Evolutionary conservation across 2,888 invertebrate genomes (phyloP).

Genomic region (Crossocerus cetratus): DNA sequence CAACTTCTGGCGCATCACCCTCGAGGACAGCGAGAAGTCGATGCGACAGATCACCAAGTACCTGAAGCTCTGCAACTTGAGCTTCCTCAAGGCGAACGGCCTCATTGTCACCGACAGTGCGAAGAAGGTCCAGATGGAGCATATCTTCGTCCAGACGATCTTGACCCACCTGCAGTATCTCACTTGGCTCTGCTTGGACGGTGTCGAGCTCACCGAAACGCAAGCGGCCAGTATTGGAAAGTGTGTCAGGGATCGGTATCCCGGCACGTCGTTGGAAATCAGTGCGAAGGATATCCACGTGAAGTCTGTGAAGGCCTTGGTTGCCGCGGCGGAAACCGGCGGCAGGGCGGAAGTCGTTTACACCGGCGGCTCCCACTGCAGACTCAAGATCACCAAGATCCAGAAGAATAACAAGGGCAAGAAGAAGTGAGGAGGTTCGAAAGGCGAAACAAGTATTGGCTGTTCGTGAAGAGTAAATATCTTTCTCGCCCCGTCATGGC

Average conservation of each 20-base stretch:
- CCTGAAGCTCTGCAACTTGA: conserved; percentile 72
- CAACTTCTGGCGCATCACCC: conserved; percentile 73
- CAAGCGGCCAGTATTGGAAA: conserved; percentile 73
- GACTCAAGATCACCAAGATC: conserved; percentile 68
- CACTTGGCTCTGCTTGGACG: conserved; percentile 74
- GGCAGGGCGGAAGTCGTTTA: conserved; percentile 73
- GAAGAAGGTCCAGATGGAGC: conserved; percentile 73
- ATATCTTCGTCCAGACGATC: conserved; percentile 72
- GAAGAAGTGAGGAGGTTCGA: conserved; percentile 58
- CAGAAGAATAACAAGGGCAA: conserved; percentile 66
- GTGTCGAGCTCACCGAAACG: conserved; percentile 69
- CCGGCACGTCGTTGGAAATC: conserved; percentile 71
- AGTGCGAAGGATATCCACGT: conserved; percentile 74
- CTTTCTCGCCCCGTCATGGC: conserved; percentile 1
- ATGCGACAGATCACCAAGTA: conserved; percentile 72
- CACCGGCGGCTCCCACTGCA: conserved; percentile 71
- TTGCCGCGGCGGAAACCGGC: conserved; percentile 72
- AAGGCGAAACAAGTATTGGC: conserved; percentile 1
- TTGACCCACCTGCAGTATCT: conserved; percentile 71
- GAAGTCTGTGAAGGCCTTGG: conserved; percentile 72
- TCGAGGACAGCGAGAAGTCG: conserved; percentile 73
- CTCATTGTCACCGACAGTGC: conserved; percentile 73
- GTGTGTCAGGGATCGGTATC: conserved; percentile 73
- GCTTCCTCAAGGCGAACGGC: conserved; percentile 73
- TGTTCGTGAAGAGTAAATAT: conserved; percentile 17